A percentile compares a stretch with the other conserved stretches of the same genome.
phyloP scores from a whole-genome alignment of 2,888 invertebrate species.

The Spatulosminthurus flaviceps region DNA sequence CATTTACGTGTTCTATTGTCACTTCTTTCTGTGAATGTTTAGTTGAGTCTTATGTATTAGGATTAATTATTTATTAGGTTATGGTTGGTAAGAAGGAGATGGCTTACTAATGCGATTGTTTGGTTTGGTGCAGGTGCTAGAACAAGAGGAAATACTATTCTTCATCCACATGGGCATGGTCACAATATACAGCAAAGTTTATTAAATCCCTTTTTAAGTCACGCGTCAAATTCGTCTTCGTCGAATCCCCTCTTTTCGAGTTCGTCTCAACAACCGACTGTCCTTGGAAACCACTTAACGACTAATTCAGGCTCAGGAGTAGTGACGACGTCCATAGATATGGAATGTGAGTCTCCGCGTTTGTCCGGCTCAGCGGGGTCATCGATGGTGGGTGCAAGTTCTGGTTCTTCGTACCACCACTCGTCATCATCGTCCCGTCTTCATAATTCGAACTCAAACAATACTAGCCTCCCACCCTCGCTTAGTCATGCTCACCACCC shows the following conservation, averaged over 20 bases:
- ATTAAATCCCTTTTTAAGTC: constrained; percentile 58
- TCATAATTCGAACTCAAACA: constrained; percentile 62
- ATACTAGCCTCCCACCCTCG: constrained; percentile 52
- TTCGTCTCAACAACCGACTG: constrained; percentile 41
- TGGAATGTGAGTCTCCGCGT: constrained; percentile 81
- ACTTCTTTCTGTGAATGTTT: no score
- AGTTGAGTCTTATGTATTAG: no score
- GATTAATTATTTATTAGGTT: no score
- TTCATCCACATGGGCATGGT: constrained; percentile 51
- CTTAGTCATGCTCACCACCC: constrained; percentile 60
- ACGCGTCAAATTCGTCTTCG: constrained; percentile 43
- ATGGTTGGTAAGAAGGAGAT: no score
- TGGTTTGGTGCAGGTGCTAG: constrained; percentile 32
- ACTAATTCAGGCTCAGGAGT: constrained; percentile 43
- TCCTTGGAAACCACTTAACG: constrained; percentile 46
- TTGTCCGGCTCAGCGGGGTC: constrained; percentile 51
- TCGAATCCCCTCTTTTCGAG: constrained; percentile 41
- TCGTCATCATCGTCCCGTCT: constrained; percentile 54
- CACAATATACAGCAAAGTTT: constrained; percentile 57
- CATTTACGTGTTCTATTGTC: no score
- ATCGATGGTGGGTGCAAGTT: constrained; percentile 42
- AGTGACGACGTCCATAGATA: constrained; percentile 68
- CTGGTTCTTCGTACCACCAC: constrained; percentile 48
- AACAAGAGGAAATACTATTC: constrained; percentile 37
- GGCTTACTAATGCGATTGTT: no score